A percentile compares a stretch with the other conserved stretches of the same genome.
Evolutionary conservation across 1,140 invertebrate genomes (phyloP).

Genomic region (Eubasilissa regina): DNA sequence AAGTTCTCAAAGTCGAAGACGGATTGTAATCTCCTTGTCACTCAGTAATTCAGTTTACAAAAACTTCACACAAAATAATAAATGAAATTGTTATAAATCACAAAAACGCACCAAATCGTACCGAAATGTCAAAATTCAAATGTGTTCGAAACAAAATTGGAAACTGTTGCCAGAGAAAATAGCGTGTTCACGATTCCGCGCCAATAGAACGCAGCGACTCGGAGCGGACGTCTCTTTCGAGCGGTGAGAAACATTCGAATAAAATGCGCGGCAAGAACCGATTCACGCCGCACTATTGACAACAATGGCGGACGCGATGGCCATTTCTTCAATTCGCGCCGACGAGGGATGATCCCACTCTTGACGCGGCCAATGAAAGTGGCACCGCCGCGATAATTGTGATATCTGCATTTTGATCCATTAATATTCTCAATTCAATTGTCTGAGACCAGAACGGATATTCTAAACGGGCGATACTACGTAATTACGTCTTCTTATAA

Average conservation of each 20-base stretch:
- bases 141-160: background rate
- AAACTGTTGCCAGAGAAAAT: background rate
- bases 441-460: too few species aligned
- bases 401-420: background rate
- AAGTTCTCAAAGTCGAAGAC: too few species aligned
- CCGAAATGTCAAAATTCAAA: constrained; percentile 25
- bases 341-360: too few species aligned
- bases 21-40: too few species aligned
- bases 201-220: background rate
- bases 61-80: too few species aligned
- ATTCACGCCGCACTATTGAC: background rate
- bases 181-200: background rate
- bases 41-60: too few species aligned
- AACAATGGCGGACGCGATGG: constrained; percentile 5
- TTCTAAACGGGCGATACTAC: too few species aligned
- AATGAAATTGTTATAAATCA: too few species aligned
- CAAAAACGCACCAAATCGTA: background rate
- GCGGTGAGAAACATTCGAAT: constrained; percentile 33
- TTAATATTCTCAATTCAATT: background rate
- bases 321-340: background rate
- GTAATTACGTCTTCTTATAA: too few species aligned
- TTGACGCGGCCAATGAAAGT: background rate
- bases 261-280: constrained; percentile 29
- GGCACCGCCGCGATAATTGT: background rate
- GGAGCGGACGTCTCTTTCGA: constrained; percentile 29